Conservation (phyloP, 53 echinoderm and acorn worm species). For the Astropecten irregularis region DNA sequence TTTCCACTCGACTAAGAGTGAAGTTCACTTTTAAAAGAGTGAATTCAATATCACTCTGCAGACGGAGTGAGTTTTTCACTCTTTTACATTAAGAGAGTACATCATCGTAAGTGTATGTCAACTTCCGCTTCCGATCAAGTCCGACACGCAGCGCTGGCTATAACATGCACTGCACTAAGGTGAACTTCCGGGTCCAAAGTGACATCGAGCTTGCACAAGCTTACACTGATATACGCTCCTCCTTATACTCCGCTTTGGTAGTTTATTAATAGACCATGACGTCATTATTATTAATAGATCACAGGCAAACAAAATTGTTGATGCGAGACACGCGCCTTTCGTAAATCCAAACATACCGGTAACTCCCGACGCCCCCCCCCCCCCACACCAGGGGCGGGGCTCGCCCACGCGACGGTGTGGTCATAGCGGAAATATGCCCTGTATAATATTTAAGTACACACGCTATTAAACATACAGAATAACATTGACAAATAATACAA, state of each 20-base stretch:
- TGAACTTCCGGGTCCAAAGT: not conserved
- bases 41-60: too few species aligned
- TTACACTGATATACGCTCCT: not conserved
- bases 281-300: not conserved
- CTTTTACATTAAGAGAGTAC: too few species aligned
- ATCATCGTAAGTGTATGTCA: too few species aligned
- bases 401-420: not conserved
- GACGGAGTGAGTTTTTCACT: too few species aligned
- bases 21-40: too few species aligned
- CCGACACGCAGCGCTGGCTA: too few species aligned
- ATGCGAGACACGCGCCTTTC: not conserved
- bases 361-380: too few species aligned
- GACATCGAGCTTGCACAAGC: not conserved
- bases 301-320: not conserved
- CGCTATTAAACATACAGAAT: not conserved
- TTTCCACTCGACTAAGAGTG: too few species aligned
- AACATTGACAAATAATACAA: too few species aligned
- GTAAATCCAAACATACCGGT: too few species aligned
- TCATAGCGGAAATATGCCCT: not conserved
- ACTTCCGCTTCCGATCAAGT: too few species aligned
- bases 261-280: not conserved
- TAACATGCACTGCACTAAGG: not conserved
- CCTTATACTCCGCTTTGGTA: not conserved
- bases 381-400: not conserved
- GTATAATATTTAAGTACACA: not conserved